Percentiles rank a stretch among this genome's conserved stretches.
These are phyloP conservation scores for Hypsibius dujardini DNA, from an alignment of 1,140 invertebrate genomes.

Conservation along the genomic window DNA sequence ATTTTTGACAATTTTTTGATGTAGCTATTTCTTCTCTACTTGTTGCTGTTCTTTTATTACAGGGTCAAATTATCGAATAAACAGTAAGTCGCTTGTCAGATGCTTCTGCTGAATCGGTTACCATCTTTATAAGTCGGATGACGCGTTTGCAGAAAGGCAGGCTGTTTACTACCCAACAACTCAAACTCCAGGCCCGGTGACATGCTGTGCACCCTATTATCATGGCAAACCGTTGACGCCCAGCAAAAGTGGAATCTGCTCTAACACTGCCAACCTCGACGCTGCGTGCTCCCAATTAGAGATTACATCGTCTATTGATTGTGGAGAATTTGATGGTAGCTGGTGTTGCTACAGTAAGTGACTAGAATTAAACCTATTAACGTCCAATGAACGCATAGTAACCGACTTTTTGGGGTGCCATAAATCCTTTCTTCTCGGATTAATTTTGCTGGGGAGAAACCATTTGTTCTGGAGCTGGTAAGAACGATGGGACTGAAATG, in stretches of 20 bases:
- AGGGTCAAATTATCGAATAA: neutral
- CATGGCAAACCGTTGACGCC: neutral
- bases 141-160: too few relatives aligned
- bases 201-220: neutral
- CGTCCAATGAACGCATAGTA: too few relatives aligned
- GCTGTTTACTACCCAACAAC: neutral
- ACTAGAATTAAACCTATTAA: too few relatives aligned
- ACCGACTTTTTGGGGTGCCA: too few relatives aligned
- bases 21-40: neutral
- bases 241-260: slow-evolving; percentile 11
- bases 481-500: neutral
- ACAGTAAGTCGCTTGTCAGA: neutral
- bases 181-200: neutral
- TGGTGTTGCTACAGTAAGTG: slow-evolving; percentile 11
- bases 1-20: neutral
- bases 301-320: neutral
- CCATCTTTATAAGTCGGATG: too few relatives aligned
- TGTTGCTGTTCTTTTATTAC: neutral
- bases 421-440: too few relatives aligned
- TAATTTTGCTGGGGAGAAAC: too few relatives aligned
- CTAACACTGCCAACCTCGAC: slow-evolving; percentile 1
- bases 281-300: neutral
- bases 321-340: neutral
- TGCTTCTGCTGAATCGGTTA: neutral
- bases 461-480: neutral